phyloP scores from a whole-genome alignment of 1,140 invertebrate genomes.

The Bombus soroeensis region DNA sequence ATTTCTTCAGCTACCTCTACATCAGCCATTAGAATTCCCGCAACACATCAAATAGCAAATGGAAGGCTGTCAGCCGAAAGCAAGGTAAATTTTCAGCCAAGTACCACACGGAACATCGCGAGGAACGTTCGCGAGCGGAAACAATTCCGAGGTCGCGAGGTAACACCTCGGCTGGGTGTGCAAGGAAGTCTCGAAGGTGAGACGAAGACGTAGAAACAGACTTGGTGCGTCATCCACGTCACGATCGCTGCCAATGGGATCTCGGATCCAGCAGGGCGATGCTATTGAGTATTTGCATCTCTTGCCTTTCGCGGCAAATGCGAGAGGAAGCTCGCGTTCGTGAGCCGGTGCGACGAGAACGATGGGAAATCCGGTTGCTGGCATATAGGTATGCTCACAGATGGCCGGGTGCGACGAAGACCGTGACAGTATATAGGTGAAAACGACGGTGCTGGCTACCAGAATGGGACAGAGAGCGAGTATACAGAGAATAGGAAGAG shows the following conservation, averaged over 20 bases:
- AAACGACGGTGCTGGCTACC: background rate
- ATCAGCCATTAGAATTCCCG: background rate
- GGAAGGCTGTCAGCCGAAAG: background rate
- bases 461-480: background rate
- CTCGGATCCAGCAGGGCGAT: slow-evolving; percentile 59
- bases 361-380: slow-evolving; percentile 67
- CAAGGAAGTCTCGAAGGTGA: background rate
- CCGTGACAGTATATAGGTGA: slow-evolving; percentile 37
- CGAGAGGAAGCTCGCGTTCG: slow-evolving; percentile 50
- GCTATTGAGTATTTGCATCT: slow-evolving; percentile 71
- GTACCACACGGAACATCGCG: background rate
- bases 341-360: slow-evolving; percentile 61
- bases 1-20: background rate
- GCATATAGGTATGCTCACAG: slow-evolving; percentile 55
- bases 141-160: slow-evolving; percentile 29
- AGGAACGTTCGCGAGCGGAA: background rate
- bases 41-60: background rate
- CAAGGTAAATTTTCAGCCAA: slow-evolving; percentile 35
- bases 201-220: background rate
- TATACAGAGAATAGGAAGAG: background rate
- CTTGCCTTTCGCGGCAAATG: slow-evolving; percentile 50
- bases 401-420: slow-evolving; percentile 49
- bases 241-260: slow-evolving; percentile 67
- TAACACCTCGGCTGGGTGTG: background rate
- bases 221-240: slow-evolving; percentile 64